Percentiles rank a stretch among this genome's conserved stretches.
These are phyloP conservation scores for Drosophila koepferae DNA, from an alignment of 2,888 invertebrate genomes.

Conservation along the genomic window DNA sequence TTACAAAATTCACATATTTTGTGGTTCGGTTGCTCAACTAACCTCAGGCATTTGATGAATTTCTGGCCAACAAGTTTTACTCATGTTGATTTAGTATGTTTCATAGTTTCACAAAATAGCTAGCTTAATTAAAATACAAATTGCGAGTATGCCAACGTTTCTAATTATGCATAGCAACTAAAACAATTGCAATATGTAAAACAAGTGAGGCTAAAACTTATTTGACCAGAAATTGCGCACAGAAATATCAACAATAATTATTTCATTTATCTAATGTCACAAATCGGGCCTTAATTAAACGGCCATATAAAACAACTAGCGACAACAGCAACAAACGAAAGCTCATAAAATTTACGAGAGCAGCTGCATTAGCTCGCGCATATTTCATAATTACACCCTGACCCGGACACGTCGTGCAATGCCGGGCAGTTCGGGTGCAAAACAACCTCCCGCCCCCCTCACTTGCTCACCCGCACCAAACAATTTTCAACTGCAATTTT, in stretches of 20 bases:
- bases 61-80: constrained; percentile 37
- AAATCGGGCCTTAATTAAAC: constrained; percentile 65
- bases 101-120: constrained; percentile 11
- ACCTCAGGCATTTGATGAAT: constrained; percentile 45
- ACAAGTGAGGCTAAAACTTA: constrained; percentile 19
- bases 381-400: constrained; percentile 40
- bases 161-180: constrained; percentile 43
- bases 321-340: constrained; percentile 16
- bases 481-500: constrained; percentile 58
- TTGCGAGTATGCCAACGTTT: constrained; percentile 14
- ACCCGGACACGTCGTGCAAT: constrained; percentile 2
- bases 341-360: constrained; percentile 27
- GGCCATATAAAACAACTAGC: constrained; percentile 31
- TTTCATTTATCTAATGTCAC: constrained; percentile 66
- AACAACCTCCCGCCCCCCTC: background rate
- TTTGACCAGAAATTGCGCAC: constrained; percentile 20
- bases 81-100: constrained; percentile 52
- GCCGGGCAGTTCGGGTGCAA: constrained; percentile 1
- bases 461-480: constrained; percentile 7
- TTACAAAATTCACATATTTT: constrained; percentile 12
- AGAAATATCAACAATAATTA: constrained; percentile 53
- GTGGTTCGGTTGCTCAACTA: constrained; percentile 1
- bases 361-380: constrained; percentile 52
- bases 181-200: constrained; percentile 18
- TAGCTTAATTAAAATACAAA: constrained; percentile 68